Evolutionary conservation across 2,888 invertebrate species (phyloP).

Genomic region (Lydus trimaculatus): DNA sequence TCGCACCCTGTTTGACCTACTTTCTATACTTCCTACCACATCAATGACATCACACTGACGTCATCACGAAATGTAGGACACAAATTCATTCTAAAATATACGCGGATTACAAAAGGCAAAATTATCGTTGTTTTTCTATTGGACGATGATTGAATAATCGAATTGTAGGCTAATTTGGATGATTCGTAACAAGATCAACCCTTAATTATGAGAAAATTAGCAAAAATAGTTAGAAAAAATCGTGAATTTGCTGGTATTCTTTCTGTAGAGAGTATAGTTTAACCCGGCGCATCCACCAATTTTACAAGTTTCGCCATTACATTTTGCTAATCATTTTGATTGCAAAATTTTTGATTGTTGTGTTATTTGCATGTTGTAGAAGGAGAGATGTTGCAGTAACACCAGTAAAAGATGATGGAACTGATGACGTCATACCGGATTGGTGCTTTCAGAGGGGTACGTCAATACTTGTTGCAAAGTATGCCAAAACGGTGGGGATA

Average conservation of each 20-base stretch:
- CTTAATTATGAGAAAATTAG: too few species aligned
- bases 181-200: background rate
- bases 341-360: background rate
- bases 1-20: conserved; percentile 74
- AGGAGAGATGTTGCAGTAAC: conserved; percentile 7
- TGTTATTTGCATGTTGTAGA: background rate
- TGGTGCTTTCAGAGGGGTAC: conserved; percentile 52
- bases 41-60: conserved; percentile 64
- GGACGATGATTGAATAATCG: background rate
- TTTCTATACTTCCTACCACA: conserved; percentile 63
- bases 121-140: background rate
- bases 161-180: background rate
- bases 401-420: conserved; percentile 27
- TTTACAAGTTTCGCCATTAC: background rate
- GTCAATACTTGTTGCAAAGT: conserved; percentile 63
- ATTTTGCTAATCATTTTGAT: too few species aligned
- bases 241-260: too few species aligned
- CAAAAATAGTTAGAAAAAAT: background rate
- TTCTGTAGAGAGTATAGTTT: background rate
- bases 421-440: conserved; percentile 58
- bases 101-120: conserved; percentile 47
- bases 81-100: conserved; percentile 72
- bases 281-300: background rate
- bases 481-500: conserved; percentile 57
- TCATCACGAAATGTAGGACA: conserved; percentile 65